Percentiles rank a stretch among this genome's conserved stretches.
Evolutionary conservation across 2,797 vertebrate genomes (phyloP).

Genomic region (Thamnophis elegans): DNA sequence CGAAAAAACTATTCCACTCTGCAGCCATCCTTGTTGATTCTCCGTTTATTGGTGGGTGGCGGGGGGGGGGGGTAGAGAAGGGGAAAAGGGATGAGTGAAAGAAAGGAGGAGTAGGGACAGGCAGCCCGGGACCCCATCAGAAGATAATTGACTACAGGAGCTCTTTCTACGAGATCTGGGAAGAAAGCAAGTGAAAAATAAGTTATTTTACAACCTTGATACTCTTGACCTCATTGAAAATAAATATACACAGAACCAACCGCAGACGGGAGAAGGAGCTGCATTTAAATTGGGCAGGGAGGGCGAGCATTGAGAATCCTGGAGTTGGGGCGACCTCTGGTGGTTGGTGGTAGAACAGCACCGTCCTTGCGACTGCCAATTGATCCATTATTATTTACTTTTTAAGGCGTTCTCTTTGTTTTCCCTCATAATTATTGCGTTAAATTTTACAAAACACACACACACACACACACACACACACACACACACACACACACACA

Average conservation of each 20-base stretch:
- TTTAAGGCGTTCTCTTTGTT: not conserved
- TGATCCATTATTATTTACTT: not conserved
- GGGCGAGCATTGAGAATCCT: not conserved
- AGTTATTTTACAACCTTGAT: slow-evolving; percentile 76
- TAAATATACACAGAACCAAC: slow-evolving; percentile 50
- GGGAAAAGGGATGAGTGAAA: not conserved
- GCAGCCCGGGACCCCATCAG: slow-evolving; percentile 8
- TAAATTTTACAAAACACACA: too few species aligned
- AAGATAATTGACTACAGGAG: slow-evolving; percentile 68
- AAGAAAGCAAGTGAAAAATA: slow-evolving; percentile 69
- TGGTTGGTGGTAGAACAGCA: slow-evolving; percentile 22
- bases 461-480: too few species aligned
- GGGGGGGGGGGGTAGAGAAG: not conserved
- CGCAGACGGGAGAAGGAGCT: slow-evolving; percentile 3
- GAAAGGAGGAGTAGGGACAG: not conserved
- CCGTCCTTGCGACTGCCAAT: not conserved
- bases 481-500: too few species aligned
- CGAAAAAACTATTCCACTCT: fast-evolving
- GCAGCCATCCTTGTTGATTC: not conserved
- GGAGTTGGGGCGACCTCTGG: slow-evolving; percentile 59
- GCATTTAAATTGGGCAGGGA: not conserved
- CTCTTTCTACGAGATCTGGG: slow-evolving; percentile 49
- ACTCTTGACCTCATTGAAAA: slow-evolving; percentile 72
- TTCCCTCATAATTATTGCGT: not conserved
- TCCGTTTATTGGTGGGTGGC: not conserved